Conservation (phyloP, 2,113 vertebrate genomes). For the Phaetusa simplex region DNA sequence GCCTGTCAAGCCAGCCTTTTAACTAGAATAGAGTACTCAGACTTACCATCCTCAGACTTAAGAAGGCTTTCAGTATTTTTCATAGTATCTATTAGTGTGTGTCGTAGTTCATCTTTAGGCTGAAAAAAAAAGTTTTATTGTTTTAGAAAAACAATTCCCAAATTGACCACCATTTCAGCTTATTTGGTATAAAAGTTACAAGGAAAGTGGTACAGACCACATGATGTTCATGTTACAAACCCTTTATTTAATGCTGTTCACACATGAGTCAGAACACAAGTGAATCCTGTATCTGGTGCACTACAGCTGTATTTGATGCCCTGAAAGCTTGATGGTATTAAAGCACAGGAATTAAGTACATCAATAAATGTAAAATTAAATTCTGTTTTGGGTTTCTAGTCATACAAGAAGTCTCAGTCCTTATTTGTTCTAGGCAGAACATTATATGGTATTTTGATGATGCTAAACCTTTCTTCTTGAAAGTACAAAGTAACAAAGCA, state of each 20-base stretch:
- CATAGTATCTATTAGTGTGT: conserved; percentile 71
- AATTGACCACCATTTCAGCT: not conserved
- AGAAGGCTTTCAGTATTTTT: conserved; percentile 55
- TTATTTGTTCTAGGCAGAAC: not conserved
- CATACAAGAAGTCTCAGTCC: not conserved
- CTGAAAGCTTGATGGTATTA: not conserved
- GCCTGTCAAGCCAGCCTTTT: not conserved
- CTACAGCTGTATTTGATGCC: not conserved
- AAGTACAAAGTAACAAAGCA: not conserved
- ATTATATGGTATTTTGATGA: not conserved
- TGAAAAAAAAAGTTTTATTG: conserved; percentile 28
- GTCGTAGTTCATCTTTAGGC: conserved; percentile 81
- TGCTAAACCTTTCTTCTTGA: not conserved
- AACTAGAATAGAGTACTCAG: not conserved
- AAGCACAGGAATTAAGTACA: not conserved
- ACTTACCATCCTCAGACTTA: conserved; percentile 73
- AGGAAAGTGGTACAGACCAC: not conserved
- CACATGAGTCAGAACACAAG: not conserved
- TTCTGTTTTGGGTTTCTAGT: not conserved
- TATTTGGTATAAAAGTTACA: not conserved
- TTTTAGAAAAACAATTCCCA: not conserved
- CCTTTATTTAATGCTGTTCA: not conserved
- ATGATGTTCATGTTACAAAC: not conserved
- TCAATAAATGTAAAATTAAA: not conserved
- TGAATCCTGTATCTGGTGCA: not conserved